Percentiles rank a stretch among this genome's conserved stretches.
phyloP scores from a whole-genome alignment of 2,113 vertebrate species.

The Leucosticte australis region DNA sequence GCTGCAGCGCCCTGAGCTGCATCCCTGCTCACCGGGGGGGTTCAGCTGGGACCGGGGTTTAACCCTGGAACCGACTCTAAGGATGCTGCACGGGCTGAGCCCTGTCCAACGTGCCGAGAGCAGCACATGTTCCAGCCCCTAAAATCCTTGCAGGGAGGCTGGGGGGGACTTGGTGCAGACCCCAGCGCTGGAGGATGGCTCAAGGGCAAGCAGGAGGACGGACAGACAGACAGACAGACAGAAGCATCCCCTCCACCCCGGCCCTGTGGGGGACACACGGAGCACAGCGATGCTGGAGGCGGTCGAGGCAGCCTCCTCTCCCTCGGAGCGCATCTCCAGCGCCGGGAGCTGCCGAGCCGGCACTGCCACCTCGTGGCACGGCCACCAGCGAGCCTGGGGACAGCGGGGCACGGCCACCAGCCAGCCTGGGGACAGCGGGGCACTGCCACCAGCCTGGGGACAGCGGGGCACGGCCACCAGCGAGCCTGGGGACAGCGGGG shows the following conservation, averaged over 20 bases:
- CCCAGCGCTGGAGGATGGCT: neutral
- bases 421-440: too few relatives aligned
- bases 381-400: neutral
- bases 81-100: neutral
- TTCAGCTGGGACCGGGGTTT: neutral
- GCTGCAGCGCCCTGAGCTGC: neutral
- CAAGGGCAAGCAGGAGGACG: neutral
- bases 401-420: neutral
- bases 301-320: neutral
- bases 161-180: rapidly evolving
- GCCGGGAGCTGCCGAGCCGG: neutral
- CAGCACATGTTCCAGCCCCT: neutral
- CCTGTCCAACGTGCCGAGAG: rapidly evolving
- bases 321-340: rapidly evolving
- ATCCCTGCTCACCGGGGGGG: neutral
- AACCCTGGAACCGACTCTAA: neutral
- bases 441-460: too few relatives aligned
- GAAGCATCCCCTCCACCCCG: too few relatives aligned
- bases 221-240: neutral
- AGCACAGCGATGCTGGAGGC: neutral
- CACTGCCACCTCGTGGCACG: conserved; percentile 15
- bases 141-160: neutral
- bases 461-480: rapidly evolving
- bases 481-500: too few relatives aligned
- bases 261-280: rapidly evolving